phyloP scores from a whole-genome alignment of 2,888 invertebrate species.

The Drosophila maculinotata region DNA sequence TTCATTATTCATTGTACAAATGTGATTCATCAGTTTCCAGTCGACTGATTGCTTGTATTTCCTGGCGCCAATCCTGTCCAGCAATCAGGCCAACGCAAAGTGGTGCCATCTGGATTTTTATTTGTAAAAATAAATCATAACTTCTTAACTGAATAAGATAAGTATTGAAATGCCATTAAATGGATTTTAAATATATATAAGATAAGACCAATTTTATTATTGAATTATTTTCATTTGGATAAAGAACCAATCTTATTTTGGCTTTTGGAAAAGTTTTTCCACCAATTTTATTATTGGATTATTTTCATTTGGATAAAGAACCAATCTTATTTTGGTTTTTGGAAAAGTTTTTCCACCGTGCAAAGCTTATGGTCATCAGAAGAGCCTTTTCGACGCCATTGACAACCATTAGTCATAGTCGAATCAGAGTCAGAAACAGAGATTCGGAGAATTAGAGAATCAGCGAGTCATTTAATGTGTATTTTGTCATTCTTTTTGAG shows the following conservation, averaged over 20 bases:
- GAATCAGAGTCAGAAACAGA: not conserved
- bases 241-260: no score
- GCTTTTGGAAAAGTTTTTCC: no score
- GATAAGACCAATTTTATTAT: no score
- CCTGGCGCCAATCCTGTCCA: constrained; percentile 12
- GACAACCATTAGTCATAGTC: constrained; percentile 27
- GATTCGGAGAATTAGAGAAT: constrained; percentile 2
- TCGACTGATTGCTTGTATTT: constrained; percentile 17
- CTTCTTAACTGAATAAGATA: no score
- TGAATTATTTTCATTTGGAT: no score
- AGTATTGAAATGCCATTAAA: no score
- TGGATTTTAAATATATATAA: no score
- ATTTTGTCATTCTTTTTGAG: not conserved
- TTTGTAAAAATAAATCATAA: not conserved
- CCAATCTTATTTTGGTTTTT: no score
- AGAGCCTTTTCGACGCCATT: constrained; percentile 36
- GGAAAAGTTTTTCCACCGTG: no score
- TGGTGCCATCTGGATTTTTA: not conserved
- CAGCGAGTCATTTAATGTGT: constrained; percentile 28
- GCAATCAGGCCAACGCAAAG: not conserved
- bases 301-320: no score
- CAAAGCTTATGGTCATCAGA: constrained; percentile 1
- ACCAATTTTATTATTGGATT: no score
- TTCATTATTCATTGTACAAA: constrained; percentile 1
- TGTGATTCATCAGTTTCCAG: constrained; percentile 49